A percentile compares a stretch with the other conserved stretches of the same genome.
phyloP scores from a whole-genome alignment of 2,113 vertebrate genomes.

The Cephalopterus ornatus region DNA sequence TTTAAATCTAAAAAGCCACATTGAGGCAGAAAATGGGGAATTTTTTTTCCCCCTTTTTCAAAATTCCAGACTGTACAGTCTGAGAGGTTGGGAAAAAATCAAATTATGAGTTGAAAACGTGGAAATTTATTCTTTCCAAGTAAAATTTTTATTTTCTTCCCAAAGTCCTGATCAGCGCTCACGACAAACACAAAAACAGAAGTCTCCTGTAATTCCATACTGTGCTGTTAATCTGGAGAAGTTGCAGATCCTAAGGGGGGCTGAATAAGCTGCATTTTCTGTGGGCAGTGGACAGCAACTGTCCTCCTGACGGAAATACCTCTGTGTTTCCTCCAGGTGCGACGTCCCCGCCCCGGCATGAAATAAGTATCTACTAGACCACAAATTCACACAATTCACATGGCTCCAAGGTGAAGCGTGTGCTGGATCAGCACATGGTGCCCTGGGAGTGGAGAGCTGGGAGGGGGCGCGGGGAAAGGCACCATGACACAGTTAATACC shows the following conservation, averaged over 20 bases:
- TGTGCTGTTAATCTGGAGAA: not conserved
- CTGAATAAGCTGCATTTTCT: not conserved
- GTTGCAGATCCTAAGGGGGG: not conserved
- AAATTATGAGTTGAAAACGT: not conserved
- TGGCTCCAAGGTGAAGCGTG: not conserved
- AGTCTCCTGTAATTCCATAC: not conserved
- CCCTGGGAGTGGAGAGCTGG: not conserved
- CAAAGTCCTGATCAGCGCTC: not conserved
- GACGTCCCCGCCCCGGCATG: not conserved
- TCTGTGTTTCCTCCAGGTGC: not conserved
- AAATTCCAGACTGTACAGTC: not conserved
- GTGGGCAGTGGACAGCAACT: not conserved
- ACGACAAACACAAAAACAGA: not conserved
- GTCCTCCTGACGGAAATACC: not conserved
- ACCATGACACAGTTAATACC: accelerated
- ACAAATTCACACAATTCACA: not conserved
- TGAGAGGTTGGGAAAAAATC: not conserved
- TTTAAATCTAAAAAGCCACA: not conserved
- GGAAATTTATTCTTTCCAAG: not conserved
- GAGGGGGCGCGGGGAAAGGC: not conserved
- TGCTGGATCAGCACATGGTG: not conserved
- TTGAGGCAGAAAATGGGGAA: not conserved
- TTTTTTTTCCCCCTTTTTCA: not conserved
- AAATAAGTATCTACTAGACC: not conserved
- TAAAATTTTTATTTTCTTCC: not conserved